These are phyloP conservation scores for Tanypteryx hageni DNA, from an alignment of 2,888 invertebrate species.

Conservation along the genomic window DNA sequence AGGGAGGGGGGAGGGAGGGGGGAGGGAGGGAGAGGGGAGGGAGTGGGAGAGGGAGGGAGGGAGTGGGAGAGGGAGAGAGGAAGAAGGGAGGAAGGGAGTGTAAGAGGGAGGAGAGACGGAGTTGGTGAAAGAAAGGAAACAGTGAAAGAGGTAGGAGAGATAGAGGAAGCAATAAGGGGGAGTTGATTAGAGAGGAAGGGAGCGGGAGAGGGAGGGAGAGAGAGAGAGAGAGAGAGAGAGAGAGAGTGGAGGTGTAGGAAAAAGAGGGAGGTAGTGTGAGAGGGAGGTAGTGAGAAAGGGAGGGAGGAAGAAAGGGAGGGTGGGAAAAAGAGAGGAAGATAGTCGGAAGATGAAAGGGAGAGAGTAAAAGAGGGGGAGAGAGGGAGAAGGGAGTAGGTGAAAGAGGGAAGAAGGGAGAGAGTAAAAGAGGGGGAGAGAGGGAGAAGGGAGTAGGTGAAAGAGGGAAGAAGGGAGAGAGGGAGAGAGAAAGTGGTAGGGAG, in stretches of 20 bases:
- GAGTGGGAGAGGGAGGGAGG: no score
- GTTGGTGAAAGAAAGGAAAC: no score
- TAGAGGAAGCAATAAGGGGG: conserved; percentile 22
- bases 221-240: background rate
- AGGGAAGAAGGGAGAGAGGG: background rate
- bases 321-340: no score
- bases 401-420: conserved; percentile 6
- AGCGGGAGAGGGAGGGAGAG: conserved; percentile 18
- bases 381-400: background rate
- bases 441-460: background rate
- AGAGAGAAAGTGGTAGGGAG: no score
- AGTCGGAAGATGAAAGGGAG: background rate
- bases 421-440: background rate
- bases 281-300: background rate
- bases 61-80: no score
- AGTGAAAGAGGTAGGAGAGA: background rate
- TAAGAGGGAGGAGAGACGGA: no score
- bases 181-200: background rate
- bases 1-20: no score
- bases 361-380: background rate
- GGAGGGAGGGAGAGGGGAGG: no score
- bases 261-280: background rate
- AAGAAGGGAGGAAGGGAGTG: background rate
- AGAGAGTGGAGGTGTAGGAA: background rate
- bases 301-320: no score